Evolutionary conservation across 2,113 vertebrate species (phyloP), one percentile per base, ranked within the genome.

Genomic region (Pseudopipra pipra): DNA sequence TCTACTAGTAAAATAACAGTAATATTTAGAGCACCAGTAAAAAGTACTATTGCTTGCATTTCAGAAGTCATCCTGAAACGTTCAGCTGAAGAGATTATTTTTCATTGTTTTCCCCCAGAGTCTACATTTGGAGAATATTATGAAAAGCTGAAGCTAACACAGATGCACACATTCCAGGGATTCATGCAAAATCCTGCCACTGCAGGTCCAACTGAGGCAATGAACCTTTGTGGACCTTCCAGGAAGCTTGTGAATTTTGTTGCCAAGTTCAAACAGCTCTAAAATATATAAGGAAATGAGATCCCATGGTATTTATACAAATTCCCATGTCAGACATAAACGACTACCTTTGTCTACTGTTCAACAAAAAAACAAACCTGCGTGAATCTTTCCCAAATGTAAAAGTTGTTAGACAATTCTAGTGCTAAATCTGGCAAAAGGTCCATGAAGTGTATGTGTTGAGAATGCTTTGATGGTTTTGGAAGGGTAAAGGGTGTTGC

Each of bases 191-290:
- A 76, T 33, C 51, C 68, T 89, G 47, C 54, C 85, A 83, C 49
- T 55, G 73, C 47, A 31, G 90, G 35, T 51, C 52, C 61, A 85
- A 23, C 65, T 14, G 41, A 97, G 70, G 73, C 16, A 0, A 71
- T 73, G 54, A 96, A 91, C 92, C 83, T 95, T 95, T 87, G 87
- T 66, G 72, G 75, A 63, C 92, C 94, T 97, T 97, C 70, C 88
- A 97, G 89, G 86, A 97, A 97, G 84, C 70, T 78, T 93, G 43
- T 81, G 76, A 97, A 94, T 93, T 96, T 73, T 63, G 63, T 80
- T 92, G 63, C 75, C 87, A 91, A 94, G 46, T 93, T 94, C 43
- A 22, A 97, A 95, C 88, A 79, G 80, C 51, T 97, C 85, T 92
- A 90, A 97, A 96, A 89, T 84, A 70, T 62, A 87, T 70, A 78